Conservation (phyloP, 2,113 vertebrate species). For the Isichthys henryi region DNA sequence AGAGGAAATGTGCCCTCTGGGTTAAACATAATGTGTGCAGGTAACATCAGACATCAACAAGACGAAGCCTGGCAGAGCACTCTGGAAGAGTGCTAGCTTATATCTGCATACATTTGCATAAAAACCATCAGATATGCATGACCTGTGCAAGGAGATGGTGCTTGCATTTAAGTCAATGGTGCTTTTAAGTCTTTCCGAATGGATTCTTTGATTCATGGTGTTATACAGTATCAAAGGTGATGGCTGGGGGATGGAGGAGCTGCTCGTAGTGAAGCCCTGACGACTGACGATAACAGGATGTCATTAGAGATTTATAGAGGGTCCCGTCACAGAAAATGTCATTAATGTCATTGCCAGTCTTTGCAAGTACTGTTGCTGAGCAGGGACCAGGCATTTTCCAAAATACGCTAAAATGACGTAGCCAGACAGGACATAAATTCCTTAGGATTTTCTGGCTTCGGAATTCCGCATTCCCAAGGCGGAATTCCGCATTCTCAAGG, state of each 20-base stretch:
- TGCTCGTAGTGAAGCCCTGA: not conserved
- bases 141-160: not conserved
- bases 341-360: not conserved
- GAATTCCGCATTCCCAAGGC: not conserved
- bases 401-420: not conserved
- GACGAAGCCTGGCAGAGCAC: not conserved
- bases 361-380: not conserved
- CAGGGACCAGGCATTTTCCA: not conserved
- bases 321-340: not conserved
- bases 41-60: not conserved
- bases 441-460: not conserved
- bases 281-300: not conserved
- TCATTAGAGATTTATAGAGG: too few relatives aligned
- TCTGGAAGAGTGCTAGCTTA: not conserved
- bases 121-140: not conserved
- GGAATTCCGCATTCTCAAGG: not conserved
- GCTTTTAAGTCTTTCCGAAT: not conserved
- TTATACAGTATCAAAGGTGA: not conserved
- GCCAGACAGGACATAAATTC: not conserved
- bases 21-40: not conserved
- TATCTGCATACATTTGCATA: slow-evolving; percentile 2
- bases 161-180: not conserved
- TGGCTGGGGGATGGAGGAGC: not conserved
- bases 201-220: not conserved
- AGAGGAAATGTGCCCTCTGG: not conserved